phyloP scores from a whole-genome alignment of 2,888 invertebrate genomes.

The Amorpha juglandis region DNA sequence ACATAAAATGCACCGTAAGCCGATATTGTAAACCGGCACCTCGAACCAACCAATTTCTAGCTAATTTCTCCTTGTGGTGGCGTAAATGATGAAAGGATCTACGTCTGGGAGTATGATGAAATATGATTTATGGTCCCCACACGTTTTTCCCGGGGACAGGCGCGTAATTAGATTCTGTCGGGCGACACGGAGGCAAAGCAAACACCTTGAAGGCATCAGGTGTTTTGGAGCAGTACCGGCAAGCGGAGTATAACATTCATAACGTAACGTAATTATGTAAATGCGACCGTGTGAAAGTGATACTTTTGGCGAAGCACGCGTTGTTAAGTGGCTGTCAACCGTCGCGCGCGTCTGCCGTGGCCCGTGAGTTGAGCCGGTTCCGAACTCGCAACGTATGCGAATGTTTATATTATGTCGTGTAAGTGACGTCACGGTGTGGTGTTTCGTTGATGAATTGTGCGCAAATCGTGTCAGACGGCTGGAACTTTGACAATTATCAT shows the following conservation, averaged over 20 bases:
- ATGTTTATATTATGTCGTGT: slow-evolving; percentile 14
- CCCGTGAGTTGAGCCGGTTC: slow-evolving; percentile 4
- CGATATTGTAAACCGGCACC: not conserved
- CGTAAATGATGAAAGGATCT: slow-evolving; percentile 34
- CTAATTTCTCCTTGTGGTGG: slow-evolving; percentile 34
- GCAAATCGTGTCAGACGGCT: slow-evolving; percentile 1
- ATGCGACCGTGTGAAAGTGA: slow-evolving; percentile 43
- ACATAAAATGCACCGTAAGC: not conserved
- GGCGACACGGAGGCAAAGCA: slow-evolving; percentile 43
- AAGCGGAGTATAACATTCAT: slow-evolving; percentile 29
- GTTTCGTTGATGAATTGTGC: slow-evolving; percentile 20
- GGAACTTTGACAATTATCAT: slow-evolving; percentile 19
- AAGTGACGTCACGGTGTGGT: slow-evolving; percentile 15
- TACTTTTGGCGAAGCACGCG: slow-evolving; percentile 34
- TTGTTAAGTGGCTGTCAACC: slow-evolving; percentile 25
- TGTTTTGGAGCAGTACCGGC: slow-evolving; percentile 39
- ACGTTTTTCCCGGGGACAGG: slow-evolving; percentile 48
- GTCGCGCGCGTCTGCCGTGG: not conserved
- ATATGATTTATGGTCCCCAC: slow-evolving; percentile 63
- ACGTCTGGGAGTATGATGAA: slow-evolving; percentile 52
- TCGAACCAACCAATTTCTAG: slow-evolving; percentile 28
- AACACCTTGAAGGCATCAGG: slow-evolving; percentile 64
- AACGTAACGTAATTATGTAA: slow-evolving; percentile 44
- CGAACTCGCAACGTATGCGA: not conserved
- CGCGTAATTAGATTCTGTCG: slow-evolving; percentile 54